phyloP scores from a whole-genome alignment of 2,888 invertebrate genomes.

The Entomobrya proxima region DNA sequence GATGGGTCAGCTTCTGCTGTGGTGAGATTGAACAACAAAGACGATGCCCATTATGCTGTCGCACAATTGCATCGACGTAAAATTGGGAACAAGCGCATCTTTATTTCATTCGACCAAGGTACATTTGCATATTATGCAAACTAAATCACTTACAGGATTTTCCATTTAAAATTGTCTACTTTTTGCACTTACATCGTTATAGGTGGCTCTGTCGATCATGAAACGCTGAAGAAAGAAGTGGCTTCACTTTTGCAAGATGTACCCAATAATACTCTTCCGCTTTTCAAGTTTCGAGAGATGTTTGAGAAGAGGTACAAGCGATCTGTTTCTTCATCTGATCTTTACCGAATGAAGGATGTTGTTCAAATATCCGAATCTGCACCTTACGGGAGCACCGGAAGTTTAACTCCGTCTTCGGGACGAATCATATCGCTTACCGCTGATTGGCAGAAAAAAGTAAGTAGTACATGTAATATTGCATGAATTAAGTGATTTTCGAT shows the following conservation, averaged over 20 bases:
- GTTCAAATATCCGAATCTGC: conserved; percentile 77
- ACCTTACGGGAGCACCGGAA: conserved; percentile 44
- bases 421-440: conserved; percentile 68
- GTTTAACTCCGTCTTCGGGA: conserved; percentile 57
- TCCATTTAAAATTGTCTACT: neutral
- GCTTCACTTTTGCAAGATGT: conserved; percentile 86
- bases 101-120: conserved; percentile 85
- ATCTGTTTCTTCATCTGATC: conserved; percentile 80
- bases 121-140: neutral
- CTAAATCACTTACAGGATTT: neutral
- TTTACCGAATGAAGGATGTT: conserved; percentile 85
- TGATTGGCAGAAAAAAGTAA: conserved; percentile 70
- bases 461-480: neutral
- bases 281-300: conserved; percentile 89
- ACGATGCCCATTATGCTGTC: conserved; percentile 84
- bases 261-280: conserved; percentile 85
- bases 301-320: conserved; percentile 89
- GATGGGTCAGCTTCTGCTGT: conserved; percentile 85
- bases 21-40: conserved; percentile 84
- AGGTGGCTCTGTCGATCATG: conserved; percentile 63
- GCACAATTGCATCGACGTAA: conserved; percentile 90
- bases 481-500: too few relatives aligned
- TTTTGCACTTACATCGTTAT: too few relatives aligned
- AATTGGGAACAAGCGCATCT: conserved; percentile 87
- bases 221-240: conserved; percentile 79